Base-by-base conservation (phyloP, 2,888 invertebrate genomes). In the Myathropa florea region DNA sequence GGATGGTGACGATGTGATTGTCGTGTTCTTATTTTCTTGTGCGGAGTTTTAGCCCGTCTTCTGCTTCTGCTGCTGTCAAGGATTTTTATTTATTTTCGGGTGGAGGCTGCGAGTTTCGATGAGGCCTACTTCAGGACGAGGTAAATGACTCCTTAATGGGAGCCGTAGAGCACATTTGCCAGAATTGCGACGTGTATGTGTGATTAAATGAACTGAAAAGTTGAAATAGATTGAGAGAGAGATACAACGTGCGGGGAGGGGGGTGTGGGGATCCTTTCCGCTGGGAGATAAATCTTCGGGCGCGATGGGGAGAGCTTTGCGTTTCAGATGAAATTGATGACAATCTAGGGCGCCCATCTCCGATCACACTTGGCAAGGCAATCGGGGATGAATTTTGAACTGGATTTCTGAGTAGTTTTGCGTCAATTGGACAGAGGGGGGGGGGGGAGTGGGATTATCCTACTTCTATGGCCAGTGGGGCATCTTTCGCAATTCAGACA, bases 1-100 rank as follows among this genome's bases (percentile, higher is more conserved):
- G 78, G 83, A 79, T 83, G 78, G 73, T 86, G 85, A 85, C 85
- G 77, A 76, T 81, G 73, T 75, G 73, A 86, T 86, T 82, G 46
- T 46, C 46, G 46, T 46, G 46, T 73, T 64, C 59, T 76, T 76
- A 65, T 60, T 71, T 53, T 14, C 59, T 36, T 67, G 81, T 85
- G 61, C 71, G 72, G 68, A 73, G 63, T 70, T 65, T 68, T 67
- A 24, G 53, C 61, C 18, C 46, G 18, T 46, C 46, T n/a, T 18
- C 46, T 46, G 4, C 33, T 33, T 7, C 33, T 33, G 33, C 33
- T 33, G 18, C 46, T 46, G 46, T 46, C 46, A 46, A 7, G 46
- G 46, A 39, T 63, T 63, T 55, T 70, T 71, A 33, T 61, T 18
- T 24, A n/a, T 12, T 67, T 64, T 63, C 36, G 23, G 55, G 61